Conservation (phyloP, 1,140 invertebrate genomes). For the Bombus balteatus region DNA sequence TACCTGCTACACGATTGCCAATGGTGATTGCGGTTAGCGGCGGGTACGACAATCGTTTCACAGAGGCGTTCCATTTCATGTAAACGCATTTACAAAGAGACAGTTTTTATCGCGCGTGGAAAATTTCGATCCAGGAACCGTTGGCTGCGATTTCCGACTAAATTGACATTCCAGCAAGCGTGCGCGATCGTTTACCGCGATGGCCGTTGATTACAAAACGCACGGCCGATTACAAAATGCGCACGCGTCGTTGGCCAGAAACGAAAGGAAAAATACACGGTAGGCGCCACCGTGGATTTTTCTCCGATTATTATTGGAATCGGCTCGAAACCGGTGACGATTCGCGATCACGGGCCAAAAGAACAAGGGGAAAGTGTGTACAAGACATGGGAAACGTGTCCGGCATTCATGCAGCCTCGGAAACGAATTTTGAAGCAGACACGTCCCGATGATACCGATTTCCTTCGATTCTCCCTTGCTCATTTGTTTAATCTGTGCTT, state of each 20-base stretch:
- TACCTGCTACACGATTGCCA: neutral
- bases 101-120: neutral
- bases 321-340: conserved; percentile 13
- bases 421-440: conserved; percentile 57
- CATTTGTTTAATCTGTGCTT: neutral
- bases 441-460: conserved; percentile 13
- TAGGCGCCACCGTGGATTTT: conserved; percentile 45
- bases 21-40: neutral
- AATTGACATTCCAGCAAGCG: conserved; percentile 71
- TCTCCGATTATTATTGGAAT: conserved; percentile 51
- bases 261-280: conserved; percentile 55
- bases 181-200: conserved; percentile 17
- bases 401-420: conserved; percentile 55
- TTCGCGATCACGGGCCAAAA: conserved; percentile 61
- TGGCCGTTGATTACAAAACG: conserved; percentile 53
- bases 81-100: neutral
- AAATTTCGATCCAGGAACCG: conserved; percentile 33
- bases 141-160: conserved; percentile 56
- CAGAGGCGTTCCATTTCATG: neutral
- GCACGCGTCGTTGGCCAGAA: conserved; percentile 39
- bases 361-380: conserved; percentile 65
- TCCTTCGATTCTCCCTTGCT: neutral
- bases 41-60: neutral
- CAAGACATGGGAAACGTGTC: conserved; percentile 63
- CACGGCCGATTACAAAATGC: conserved; percentile 55